Conservation (phyloP, 2,888 invertebrate species). For the Prosopocoilus inquinatus region DNA sequence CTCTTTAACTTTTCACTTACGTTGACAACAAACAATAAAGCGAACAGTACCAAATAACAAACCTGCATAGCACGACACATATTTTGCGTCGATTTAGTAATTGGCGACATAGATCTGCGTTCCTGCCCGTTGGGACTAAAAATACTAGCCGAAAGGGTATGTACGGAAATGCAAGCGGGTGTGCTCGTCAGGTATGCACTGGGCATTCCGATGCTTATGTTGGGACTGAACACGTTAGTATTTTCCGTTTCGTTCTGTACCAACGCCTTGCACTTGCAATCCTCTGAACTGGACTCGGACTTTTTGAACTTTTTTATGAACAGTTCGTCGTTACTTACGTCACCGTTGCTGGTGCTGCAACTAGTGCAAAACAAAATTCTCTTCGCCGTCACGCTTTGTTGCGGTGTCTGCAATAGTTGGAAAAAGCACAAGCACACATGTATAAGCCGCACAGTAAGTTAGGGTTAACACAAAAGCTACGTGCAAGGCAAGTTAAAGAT, state of each 20-base stretch:
- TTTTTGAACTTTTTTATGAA: slow-evolving; percentile 33
- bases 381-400: slow-evolving; percentile 12
- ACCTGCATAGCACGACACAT: slow-evolving; percentile 90
- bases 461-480: not conserved
- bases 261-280: not conserved
- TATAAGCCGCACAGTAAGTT: not conserved
- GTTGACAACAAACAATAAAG: no score
- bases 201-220: slow-evolving; percentile 10
- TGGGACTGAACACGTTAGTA: not conserved
- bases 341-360: slow-evolving; percentile 42
- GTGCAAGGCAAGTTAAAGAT: not conserved
- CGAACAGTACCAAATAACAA: slow-evolving; percentile 44
- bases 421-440: not conserved
- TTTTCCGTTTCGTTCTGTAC: slow-evolving; percentile 7
- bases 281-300: slow-evolving; percentile 16
- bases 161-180: slow-evolving; percentile 43
- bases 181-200: slow-evolving; percentile 46
- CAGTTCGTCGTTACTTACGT: slow-evolving; percentile 34
- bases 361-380: slow-evolving; percentile 44
- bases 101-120: slow-evolving; percentile 83
- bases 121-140: slow-evolving; percentile 56
- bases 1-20: no score
- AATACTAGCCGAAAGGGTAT: slow-evolving; percentile 28
- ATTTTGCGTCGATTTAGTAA: slow-evolving; percentile 82
- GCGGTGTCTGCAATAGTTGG: slow-evolving; percentile 19